Conservation (phyloP, 2,113 vertebrate genomes). For the Campylomormyrus tamandua region DNA sequence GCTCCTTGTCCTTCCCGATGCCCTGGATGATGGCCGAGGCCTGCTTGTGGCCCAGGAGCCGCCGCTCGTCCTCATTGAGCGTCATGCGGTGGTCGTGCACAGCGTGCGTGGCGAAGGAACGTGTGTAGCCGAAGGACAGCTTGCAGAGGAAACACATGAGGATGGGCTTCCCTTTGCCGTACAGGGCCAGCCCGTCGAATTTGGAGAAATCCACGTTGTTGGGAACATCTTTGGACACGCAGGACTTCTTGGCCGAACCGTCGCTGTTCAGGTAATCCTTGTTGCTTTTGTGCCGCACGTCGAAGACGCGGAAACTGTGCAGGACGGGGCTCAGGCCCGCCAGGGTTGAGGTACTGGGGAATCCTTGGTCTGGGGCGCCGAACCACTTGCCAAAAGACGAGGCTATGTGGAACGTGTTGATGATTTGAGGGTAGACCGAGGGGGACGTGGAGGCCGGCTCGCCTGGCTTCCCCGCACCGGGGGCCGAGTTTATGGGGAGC, state of each 20-base stretch:
- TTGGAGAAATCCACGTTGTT: conserved; percentile 99
- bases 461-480: conserved; percentile 61
- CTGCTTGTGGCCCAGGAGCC: conserved; percentile 93
- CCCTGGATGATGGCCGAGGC: conserved; percentile 99
- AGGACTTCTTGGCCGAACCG: conserved; percentile 99
- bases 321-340: conserved; percentile 96
- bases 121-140: conserved; percentile 94
- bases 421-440: conserved; percentile 94
- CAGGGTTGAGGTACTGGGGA: conserved; percentile 99
- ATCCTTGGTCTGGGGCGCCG: conserved; percentile 89
- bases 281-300: conserved; percentile 99
- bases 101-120: conserved; percentile 94
- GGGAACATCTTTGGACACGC: conserved; percentile 99
- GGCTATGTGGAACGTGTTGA: conserved; percentile 99
- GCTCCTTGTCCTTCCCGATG: conserved; percentile 98
- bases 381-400: conserved; percentile 99
- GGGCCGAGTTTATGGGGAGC: conserved; percentile 81
- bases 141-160: conserved; percentile 99
- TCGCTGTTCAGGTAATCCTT: conserved; percentile 99
- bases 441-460: conserved; percentile 78
- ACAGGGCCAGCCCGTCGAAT: conserved; percentile 94
- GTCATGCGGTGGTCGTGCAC: conserved; percentile 98
- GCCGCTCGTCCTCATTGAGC: conserved; percentile 92
- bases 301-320: conserved; percentile 99
- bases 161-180: conserved; percentile 98